Percentiles rank a stretch among this genome's conserved stretches.
Conservation (phyloP, 2,888 invertebrate species). For the Conops quadrifasciatus region DNA sequence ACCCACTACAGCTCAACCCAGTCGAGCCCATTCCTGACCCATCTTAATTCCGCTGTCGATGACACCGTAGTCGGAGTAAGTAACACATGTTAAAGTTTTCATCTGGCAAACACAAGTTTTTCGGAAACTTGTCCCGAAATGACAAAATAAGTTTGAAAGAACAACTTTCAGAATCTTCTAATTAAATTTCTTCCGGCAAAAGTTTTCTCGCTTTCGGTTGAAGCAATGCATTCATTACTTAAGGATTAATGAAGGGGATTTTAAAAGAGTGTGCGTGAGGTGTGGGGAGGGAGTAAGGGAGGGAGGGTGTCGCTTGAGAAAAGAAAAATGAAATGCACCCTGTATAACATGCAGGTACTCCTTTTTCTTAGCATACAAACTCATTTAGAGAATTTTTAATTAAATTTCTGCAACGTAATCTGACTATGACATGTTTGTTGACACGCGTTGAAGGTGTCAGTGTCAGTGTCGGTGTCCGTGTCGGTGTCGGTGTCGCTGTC, state of each 20-base stretch:
- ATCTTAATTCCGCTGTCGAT: no score
- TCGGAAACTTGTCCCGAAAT: slow-evolving; percentile 17
- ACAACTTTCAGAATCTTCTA: slow-evolving; percentile 44
- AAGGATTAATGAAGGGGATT: no score
- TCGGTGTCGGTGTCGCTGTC: not conserved
- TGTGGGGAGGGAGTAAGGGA: slow-evolving; percentile 8
- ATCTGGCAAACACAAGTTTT: slow-evolving; percentile 24
- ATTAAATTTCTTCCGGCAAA: slow-evolving; percentile 39
- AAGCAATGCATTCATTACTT: not conserved
- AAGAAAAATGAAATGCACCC: slow-evolving; percentile 18
- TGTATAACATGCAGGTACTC: not conserved
- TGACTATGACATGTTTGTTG: not conserved
- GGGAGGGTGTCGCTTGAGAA: not conserved
- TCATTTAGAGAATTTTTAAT: slow-evolving; percentile 27
- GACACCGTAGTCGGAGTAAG: no score
- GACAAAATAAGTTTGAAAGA: slow-evolving; percentile 35
- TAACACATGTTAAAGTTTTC: slow-evolving; percentile 16
- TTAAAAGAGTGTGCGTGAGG: not conserved
- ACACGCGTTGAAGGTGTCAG: not conserved
- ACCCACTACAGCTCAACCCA: no score
- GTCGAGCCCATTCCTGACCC: no score
- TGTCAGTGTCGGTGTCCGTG: not conserved
- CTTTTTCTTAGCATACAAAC: not conserved
- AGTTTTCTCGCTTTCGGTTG: no score
- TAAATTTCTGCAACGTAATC: slow-evolving; percentile 20